Evolutionary conservation across 2,888 invertebrate species (phyloP).

Genomic region (Trichacis sp.): DNA sequence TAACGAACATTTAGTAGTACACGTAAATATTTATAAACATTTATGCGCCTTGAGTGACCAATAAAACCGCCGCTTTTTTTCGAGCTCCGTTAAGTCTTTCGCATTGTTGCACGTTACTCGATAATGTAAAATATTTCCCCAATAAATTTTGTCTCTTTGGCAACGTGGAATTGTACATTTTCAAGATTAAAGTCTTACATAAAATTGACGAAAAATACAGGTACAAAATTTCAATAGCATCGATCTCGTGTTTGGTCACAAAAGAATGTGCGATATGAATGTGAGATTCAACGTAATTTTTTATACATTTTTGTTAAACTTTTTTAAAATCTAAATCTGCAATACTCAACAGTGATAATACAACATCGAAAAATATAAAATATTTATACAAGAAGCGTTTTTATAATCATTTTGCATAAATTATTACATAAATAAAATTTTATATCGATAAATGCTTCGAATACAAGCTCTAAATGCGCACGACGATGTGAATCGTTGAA

Average conservation of each 20-base stretch:
- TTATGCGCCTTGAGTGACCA: slow-evolving; percentile 9
- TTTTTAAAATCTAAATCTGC: background rate
- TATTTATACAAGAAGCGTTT: background rate
- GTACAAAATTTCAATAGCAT: slow-evolving; percentile 1
- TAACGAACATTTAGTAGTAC: slow-evolving; percentile 2
- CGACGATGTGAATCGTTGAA: slow-evolving; percentile 13
- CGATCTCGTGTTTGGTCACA: too few species aligned
- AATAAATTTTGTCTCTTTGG: slow-evolving; percentile 2
- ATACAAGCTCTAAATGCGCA: slow-evolving; percentile 6
- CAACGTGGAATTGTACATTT: background rate
- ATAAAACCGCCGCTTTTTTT: background rate
- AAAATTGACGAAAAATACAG: slow-evolving; percentile 1
- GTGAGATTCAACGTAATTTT: background rate
- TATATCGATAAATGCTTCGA: slow-evolving; percentile 3
- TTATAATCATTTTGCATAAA: background rate
- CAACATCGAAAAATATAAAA: background rate
- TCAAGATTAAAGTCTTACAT: background rate
- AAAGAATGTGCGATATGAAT: too few species aligned
- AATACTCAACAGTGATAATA: background rate
- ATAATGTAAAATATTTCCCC: too few species aligned
- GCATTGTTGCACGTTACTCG: too few species aligned
- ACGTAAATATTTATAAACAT: background rate
- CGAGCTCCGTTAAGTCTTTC: too few species aligned
- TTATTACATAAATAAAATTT: background rate
- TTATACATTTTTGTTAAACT: background rate